Evolutionary conservation across 2,113 vertebrate species (phyloP).

Genomic region (Porphyrio hochstetteri): DNA sequence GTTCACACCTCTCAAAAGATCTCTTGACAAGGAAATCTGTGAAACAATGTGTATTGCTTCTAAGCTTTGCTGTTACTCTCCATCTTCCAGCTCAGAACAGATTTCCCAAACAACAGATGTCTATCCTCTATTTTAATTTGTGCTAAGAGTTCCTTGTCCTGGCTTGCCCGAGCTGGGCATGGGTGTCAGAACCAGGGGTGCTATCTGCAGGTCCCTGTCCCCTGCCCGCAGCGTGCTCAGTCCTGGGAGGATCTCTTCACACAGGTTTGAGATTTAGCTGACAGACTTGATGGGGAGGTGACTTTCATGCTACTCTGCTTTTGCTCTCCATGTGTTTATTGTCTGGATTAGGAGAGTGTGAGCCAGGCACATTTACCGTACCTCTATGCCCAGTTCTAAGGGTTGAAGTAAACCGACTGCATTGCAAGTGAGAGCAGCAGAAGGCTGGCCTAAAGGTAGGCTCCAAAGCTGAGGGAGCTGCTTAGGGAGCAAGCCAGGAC

Average conservation of each 20-base stretch:
- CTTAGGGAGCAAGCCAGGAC: background rate
- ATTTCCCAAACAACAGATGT: constrained; percentile 50
- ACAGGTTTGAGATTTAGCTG: background rate
- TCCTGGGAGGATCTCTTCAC: background rate
- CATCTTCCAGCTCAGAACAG: constrained; percentile 21
- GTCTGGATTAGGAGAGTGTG: background rate
- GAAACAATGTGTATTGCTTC: constrained; percentile 58
- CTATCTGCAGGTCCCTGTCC: background rate
- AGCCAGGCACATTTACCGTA: background rate
- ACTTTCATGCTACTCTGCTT: background rate
- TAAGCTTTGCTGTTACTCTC: constrained; percentile 42
- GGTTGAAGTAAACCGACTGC: background rate
- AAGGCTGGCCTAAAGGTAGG: background rate
- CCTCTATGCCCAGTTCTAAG: background rate
- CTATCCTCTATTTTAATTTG: background rate
- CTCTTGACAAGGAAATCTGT: constrained; percentile 41
- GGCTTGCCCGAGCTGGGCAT: background rate
- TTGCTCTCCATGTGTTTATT: background rate
- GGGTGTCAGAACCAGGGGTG: background rate
- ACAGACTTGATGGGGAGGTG: background rate
- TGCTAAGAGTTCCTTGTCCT: background rate
- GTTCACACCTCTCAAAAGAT: constrained; percentile 50
- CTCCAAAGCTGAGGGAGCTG: background rate
- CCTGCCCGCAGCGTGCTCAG: background rate
- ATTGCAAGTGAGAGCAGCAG: background rate